Base-by-base conservation (phyloP, 2,797 vertebrate genomes). In the Echeneis naucrates region DNA sequence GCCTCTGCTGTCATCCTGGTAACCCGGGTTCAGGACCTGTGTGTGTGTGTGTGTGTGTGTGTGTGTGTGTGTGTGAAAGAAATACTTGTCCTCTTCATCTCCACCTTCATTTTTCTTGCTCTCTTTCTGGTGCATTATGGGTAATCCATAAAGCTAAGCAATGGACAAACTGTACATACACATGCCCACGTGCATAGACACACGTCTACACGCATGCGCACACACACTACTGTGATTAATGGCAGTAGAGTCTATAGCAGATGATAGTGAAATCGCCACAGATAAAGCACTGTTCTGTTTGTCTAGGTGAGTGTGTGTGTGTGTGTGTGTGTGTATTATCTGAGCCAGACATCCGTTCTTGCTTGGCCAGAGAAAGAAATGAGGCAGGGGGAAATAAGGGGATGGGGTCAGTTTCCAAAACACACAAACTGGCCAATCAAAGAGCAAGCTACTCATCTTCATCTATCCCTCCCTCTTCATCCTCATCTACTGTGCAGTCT, bases 291-390 rank as follows among this genome's bases (percentile, higher is more conserved):
- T 83, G 57, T 40, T 27, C 21, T 68, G 26, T 30, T 44, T 77
- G 71, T 47, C 51, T 54, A 33, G 50, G 24, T 68, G 26, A 42
- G 44, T 45, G 57, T 55, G 53, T 72, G 67, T 54, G 68, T 68
- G 52, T 48, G 52, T 62, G 55, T 59, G 35, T 62, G 44, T 38
- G 57, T 60, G 56, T 54, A 1, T 73, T 78, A 75, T 82, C 76
- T 63, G 55, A 74, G 35, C 55, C 76, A 87, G 78, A 87, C 83
- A 82, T 85, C 81, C 70, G 33, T 47, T 71, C 44, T 40, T 11
- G 51, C 67, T 66, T 33, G 14, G 32, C 53, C 35, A 47, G 35
- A 66, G 86, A 91, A 92, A 92, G 89, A 92, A 94, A 89, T 89
- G 88, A 88, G 60, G 92, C 13, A 61, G 47, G 61, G 14, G 54